Base-by-base conservation (phyloP, 2,797 vertebrate species). In the Diceros bicornis region DNA sequence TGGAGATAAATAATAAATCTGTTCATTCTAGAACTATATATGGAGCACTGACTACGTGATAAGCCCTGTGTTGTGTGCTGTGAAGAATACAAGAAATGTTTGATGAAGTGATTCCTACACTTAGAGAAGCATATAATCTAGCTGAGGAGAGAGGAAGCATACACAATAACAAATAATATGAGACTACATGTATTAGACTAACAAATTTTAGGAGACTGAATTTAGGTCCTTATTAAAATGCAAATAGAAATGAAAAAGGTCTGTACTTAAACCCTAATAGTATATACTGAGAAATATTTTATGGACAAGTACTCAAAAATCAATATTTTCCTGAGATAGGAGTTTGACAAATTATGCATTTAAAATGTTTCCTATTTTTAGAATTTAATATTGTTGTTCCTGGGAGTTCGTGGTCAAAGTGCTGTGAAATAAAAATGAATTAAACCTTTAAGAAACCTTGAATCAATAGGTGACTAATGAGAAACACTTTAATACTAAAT, bases 401-500 rank as follows among this genome's bases (percentile, higher is more conserved):
- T 95, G 8, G 41, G 68, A 89, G 29, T 89, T 87, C 18, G 66
- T 34, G 37, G 86, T 71, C 17, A 64, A 71, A 88, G 37, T 72
- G 25, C 21, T 94, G 89, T 85, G 37, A 64, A 91, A 96, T 84
- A 92, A 84, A 91, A 91, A 85, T 81, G 44, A 94, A 75, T 81
- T 81, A 71, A 81, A 41, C 8, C 7, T 82, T 89, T 94, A 83
- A 93, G 62, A 97, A 94, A 92, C 0, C 18, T 47, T 96, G 89
- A 92, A 74, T 92, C 74, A 79, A 75, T 75, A 96, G 25, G 29
- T 84, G 25, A 97, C 62, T 69, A 91, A 94, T 77, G 14, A 29
- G 34, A 94, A 94, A 88, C 20, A 55, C 9, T 89, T 78, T 89
- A 93, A 57, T 93, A 74, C 17, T 84, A 94, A 97, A 95, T 91